Base-by-base conservation (phyloP, 1,140 invertebrate genomes). In the Steinernema feltiae region DNA sequence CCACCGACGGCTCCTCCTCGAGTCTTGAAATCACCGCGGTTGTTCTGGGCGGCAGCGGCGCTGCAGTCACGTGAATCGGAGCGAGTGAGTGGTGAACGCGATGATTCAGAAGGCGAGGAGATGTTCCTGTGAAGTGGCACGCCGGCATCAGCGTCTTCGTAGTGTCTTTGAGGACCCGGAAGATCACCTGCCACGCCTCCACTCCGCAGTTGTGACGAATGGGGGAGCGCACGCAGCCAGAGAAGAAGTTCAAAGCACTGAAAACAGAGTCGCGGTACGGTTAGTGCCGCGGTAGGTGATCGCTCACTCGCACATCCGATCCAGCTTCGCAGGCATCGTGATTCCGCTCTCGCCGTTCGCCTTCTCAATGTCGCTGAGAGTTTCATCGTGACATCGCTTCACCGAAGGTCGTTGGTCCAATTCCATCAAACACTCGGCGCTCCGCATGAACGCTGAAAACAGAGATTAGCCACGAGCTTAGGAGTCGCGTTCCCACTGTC, bases 121-220 rank as follows among this genome's bases (percentile, higher is more conserved):
- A 77, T 3, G 76, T 80, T 74, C 77, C 80, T 17, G 75, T 81
- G 71, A 84, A 84, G 24, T 81, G 74, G 41, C 84, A 85, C 0
- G 72, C 77, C 15, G 84, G 84, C 84, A 85, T 85, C 27, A 85
- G 74, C 21, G 85, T 86, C 48, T 78, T 76, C 18, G 84, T 86
- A 1, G 84, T 85, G 78, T 85, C 84, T 74, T 84, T 84, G 17
- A 85, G 75, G n/a, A 85, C 84, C 1, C 85, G 82, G 76, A 84
- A 85, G 70, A 85, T 85, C n/a, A 85, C 84, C 72, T 82, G 77
- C 83, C 83, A 84, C 15, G 85, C 83, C 31, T 86, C 82, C 48
- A 78, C 69, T 18, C 84, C 84, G 72, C 84, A 85, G 46, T 80
- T 80, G 41, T 82, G 76, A 1, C 77, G 71, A 63, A 85, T 85